Evolutionary conservation across 2,888 invertebrate species (phyloP), one percentile per base, ranked within the genome.

Genomic region (Hemithea aestivaria): DNA sequence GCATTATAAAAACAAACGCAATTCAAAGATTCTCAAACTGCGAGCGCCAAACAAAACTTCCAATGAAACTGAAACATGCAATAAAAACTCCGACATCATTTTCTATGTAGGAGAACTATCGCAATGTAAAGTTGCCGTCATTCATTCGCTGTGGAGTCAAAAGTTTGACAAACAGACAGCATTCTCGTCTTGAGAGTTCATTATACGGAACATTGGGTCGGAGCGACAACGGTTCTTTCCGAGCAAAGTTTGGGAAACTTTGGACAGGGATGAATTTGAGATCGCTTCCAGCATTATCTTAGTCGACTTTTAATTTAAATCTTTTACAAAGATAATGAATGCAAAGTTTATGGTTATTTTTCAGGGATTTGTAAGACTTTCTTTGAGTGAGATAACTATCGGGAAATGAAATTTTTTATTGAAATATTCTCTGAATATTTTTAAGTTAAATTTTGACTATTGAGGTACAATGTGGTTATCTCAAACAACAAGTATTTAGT

Each of bases 191-290:
- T 45, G 45, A 50, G 52, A 50, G 51, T 55, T 56, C 58, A 56
- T 58, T 58, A 58, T 54, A 48, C 53, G 56, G 56, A 49, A 56
- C 56, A 54, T 58, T 51, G 52, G 51, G 42, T 48, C 36, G 49
- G 40, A 43, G 48, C 48, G 45, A 46, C 50, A 47, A 51, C 54
- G 53, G 46, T 49, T 51, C 52, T 49, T 49, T 48, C 48, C 27
- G 10, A 38, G 35, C 28, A 10, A 42, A 51, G 41, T 48, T 51
- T 44, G 40, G 11, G 16, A 35, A 40, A 51, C 41, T 51, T 54
- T 20, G 22, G 10, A 12, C 51, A 40, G 48, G 27, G 42, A 5
- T 28, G 49, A 36, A 51, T 43, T 48, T 20, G 21, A 16, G 28
- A 29, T 20, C 20, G 7, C 6, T 30, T n/a, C n/a, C 16, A 4